These are phyloP conservation scores for Sciurus niger DNA, from an alignment of 2,113 vertebrate genomes.

Conservation along the genomic window DNA sequence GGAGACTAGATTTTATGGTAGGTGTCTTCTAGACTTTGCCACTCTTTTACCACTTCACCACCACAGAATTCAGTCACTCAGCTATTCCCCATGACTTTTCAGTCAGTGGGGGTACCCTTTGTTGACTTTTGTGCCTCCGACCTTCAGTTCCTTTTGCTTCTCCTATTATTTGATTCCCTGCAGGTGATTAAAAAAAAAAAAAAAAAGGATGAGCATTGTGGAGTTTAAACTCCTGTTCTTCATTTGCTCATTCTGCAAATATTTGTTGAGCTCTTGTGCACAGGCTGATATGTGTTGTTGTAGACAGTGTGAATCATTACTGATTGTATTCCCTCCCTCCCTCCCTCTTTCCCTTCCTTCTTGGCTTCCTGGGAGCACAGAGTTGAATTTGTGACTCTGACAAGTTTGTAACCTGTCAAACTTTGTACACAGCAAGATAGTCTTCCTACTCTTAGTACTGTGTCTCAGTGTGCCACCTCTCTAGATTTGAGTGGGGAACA, in stretches of 20 bases:
- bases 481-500: background rate
- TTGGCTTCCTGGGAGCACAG: background rate
- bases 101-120: background rate
- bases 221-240: constrained; percentile 19
- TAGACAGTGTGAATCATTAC: background rate
- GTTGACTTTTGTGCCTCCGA: background rate
- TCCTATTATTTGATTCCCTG: constrained; percentile 12
- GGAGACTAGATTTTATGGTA: background rate
- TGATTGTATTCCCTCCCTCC: background rate
- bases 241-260: constrained; percentile 42
- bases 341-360: background rate
- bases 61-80: background rate
- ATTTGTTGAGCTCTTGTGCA: constrained; percentile 3
- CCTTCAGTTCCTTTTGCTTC: constrained; percentile 53
- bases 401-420: background rate
- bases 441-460: background rate
- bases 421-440: background rate
- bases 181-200: constrained; percentile 21
- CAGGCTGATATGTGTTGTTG: background rate
- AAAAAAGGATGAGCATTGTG: background rate
- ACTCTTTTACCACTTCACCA: background rate
- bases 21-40: constrained; percentile 6
- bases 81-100: background rate
- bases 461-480: background rate
- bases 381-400: constrained; percentile 6